Evolutionary conservation across 1,140 invertebrate species (phyloP).

Genomic region (Pseudomyrmex cubaensis): DNA sequence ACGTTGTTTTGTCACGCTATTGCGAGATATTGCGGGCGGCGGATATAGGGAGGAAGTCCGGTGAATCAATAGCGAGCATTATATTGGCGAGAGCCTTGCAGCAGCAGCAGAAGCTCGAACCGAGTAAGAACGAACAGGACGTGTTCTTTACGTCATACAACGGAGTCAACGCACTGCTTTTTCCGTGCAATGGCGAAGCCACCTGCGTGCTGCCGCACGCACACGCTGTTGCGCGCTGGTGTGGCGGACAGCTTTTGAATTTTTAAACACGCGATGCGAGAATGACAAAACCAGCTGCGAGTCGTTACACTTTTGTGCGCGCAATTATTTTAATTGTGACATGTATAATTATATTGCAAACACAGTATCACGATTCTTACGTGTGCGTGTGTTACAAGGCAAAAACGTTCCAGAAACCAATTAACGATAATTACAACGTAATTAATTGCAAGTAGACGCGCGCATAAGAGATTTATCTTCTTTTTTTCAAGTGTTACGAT

Average conservation of each 20-base stretch:
- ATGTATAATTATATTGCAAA: background rate
- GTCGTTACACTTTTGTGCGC: constrained; percentile 36
- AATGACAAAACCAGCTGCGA: constrained; percentile 36
- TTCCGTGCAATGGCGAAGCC: constrained; percentile 44
- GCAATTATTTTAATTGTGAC: constrained; percentile 41
- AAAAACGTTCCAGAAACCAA: constrained; percentile 15
- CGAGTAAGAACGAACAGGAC: constrained; percentile 48
- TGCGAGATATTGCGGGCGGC: constrained; percentile 17
- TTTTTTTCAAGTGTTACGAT: too few relatives aligned
- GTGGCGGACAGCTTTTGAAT: constrained; percentile 40
- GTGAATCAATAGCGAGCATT: constrained; percentile 68
- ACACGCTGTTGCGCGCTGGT: too few relatives aligned
- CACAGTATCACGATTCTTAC: too few relatives aligned
- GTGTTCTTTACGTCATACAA: constrained; percentile 68
- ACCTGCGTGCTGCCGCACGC: constrained; percentile 5
- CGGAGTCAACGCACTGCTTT: constrained; percentile 69
- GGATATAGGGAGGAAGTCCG: constrained; percentile 66
- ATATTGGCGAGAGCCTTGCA: constrained; percentile 63
- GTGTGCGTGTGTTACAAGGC: background rate
- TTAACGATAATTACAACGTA: background rate
- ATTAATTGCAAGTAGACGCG: background rate
- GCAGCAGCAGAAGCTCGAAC: constrained; percentile 22
- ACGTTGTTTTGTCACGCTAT: constrained; percentile 46
- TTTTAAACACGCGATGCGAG: constrained; percentile 54
- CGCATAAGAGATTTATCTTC: background rate